Percentiles rank a stretch among this genome's conserved stretches.
These are phyloP conservation scores for Tokudaia muenninki DNA, from an alignment of 2,797 vertebrate genomes.

Conservation along the genomic window DNA sequence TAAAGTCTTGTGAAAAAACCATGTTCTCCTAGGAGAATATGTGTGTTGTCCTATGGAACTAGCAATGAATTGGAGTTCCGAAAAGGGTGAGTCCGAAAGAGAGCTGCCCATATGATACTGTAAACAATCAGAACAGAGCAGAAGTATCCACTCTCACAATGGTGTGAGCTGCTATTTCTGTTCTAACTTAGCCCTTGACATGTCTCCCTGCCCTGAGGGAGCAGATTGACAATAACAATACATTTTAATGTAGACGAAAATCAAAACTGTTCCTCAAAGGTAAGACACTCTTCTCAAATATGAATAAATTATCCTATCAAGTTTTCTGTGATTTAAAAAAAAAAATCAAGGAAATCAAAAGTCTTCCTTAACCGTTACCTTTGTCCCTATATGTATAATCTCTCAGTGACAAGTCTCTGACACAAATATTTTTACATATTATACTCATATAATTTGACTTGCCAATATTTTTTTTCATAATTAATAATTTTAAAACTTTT, in stretches of 20 bases:
- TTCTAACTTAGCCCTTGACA: constrained; percentile 11
- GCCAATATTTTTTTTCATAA: constrained; percentile 25
- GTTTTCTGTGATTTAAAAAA: background rate
- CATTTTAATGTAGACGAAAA: constrained; percentile 33
- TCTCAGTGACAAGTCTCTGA: constrained; percentile 17
- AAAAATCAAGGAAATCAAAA: constrained; percentile 35
- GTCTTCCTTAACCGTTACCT: background rate
- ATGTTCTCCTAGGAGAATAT: background rate
- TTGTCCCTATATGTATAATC: background rate
- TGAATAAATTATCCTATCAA: background rate
- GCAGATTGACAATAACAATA: background rate
- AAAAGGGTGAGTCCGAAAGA: background rate
- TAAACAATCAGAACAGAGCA: background rate
- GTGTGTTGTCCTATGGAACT: background rate
- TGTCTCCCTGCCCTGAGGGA: background rate
- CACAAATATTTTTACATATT: constrained; percentile 13
- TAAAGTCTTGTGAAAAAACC: constrained; percentile 31
- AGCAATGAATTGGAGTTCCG: background rate
- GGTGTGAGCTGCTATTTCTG: constrained; percentile 28
- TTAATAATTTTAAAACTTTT: constrained; percentile 51
- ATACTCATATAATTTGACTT: constrained; percentile 27
- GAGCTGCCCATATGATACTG: background rate
- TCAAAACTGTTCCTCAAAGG: background rate
- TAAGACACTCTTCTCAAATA: background rate
- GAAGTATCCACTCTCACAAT: background rate